Base-by-base conservation (phyloP, 2,888 invertebrate genomes). In the Carterocephalus palaemon region DNA sequence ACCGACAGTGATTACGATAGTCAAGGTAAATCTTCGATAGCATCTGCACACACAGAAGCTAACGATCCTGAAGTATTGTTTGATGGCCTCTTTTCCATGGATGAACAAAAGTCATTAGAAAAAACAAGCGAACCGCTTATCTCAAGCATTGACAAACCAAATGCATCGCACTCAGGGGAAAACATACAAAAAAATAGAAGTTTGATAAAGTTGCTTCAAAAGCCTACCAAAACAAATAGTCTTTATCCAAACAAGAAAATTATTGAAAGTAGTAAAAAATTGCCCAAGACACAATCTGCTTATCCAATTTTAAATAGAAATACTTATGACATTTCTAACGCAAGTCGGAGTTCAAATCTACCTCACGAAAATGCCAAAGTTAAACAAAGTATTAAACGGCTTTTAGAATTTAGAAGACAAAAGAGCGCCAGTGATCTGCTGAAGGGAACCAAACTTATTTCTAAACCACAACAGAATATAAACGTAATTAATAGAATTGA, bases 1-100 rank as follows among this genome's bases (percentile, higher is more conserved):
- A 63, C 60, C 28, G 71, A 73, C 28, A 76, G 69, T 46, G 75
- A 75, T 49, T 68, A 66, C 12, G 74, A 73, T 13, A 77, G 69
- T 40, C 79, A 75, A 63, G 70, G 65, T n/a, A 77, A 74, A 37
- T 64, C 63, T 1, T 75, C 74, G 0, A 31, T 69, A 7, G 54
- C 60, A 22, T 68, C 73, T 1, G 4, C 63, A 2, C 60, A 62
- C 26, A 68, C 72, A 0, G 74, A 72, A 47, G 59, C 52, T 1
- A 67, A 60, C 42, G 70, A 70, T 10, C 50, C 62, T 2, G 60
- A 70, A 23, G 69, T 80, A 1, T 37, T 75, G 8, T 70, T 70
- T 34, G 84, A 82, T 43, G 76, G 76, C 10, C 50, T 75, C 7
- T 80, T 67, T 46, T 70, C 72, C 13, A 78, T 80, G 71, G 80